Evolutionary conservation across 2,888 invertebrate species (phyloP).

Genomic region (Phortica magna): DNA sequence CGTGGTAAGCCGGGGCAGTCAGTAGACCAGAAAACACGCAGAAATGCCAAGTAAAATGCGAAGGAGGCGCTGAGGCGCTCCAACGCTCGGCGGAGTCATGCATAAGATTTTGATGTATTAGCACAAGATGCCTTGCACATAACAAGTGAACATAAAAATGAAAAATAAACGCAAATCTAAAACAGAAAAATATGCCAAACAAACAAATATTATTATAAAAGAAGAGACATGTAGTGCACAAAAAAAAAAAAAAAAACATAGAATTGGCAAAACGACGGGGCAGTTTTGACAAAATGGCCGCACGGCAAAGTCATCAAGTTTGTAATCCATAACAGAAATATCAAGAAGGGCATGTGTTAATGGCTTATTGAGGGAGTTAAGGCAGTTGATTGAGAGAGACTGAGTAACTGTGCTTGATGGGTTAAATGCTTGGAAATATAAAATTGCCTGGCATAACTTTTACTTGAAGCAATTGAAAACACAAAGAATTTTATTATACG

Average conservation of each 20-base stretch:
- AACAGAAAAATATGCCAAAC: constrained; percentile 19
- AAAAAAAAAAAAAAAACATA: not conserved
- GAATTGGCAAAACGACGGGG: not conserved
- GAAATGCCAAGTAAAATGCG: not conserved
- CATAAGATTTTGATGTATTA: constrained; percentile 23
- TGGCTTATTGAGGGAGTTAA: not conserved
- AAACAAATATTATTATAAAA: not conserved
- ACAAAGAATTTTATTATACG: not conserved
- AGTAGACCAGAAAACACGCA: constrained; percentile 31
- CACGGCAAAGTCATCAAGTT: not conserved
- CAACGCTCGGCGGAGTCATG: not conserved
- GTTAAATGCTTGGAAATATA: no score
- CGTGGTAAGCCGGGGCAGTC: constrained; percentile 16
- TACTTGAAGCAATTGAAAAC: not conserved
- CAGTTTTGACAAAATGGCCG: not conserved
- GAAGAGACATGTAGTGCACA: not conserved
- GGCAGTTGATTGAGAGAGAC: no score
- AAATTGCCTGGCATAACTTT: not conserved
- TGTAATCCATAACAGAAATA: constrained; percentile 2
- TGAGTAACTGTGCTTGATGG: no score
- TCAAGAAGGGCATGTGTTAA: not conserved
- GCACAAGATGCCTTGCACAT: constrained; percentile 21
- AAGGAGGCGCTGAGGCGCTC: not conserved
- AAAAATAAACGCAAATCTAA: constrained; percentile 33
- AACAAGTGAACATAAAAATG: constrained; percentile 30